A percentile compares a stretch with the other conserved stretches of the same genome.
phyloP scores from a whole-genome alignment of 2,888 invertebrate genomes.

The Hirtodrosophila alboralis region DNA sequence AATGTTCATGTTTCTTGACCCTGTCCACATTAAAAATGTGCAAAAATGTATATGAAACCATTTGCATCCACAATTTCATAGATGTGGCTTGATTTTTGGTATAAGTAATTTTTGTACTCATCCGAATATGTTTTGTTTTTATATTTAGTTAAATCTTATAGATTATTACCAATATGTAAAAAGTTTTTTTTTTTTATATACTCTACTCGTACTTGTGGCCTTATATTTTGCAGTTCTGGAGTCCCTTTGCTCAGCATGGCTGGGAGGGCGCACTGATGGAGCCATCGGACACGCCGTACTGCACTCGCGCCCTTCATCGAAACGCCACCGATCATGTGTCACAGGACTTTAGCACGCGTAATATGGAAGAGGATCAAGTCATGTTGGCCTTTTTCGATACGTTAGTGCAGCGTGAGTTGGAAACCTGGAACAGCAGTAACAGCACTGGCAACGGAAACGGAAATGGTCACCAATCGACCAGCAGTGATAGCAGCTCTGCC shows the following conservation, averaged over 20 bases:
- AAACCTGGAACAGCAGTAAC: slow-evolving; percentile 89
- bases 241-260: slow-evolving; percentile 88
- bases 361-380: slow-evolving; percentile 94
- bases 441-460: slow-evolving; percentile 23
- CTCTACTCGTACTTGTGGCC: no score
- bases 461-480: slow-evolving; percentile 19
- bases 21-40: no score
- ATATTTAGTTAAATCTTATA: no score
- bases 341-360: slow-evolving; percentile 95
- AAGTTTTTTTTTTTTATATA: no score
- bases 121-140: no score
- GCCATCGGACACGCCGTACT: slow-evolving; percentile 85
- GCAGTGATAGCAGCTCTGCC: slow-evolving; percentile 35
- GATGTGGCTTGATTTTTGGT: no score
- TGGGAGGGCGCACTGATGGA: slow-evolving; percentile 87
- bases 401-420: slow-evolving; percentile 94
- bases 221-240: slow-evolving; percentile 88
- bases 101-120: no score
- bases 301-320: slow-evolving; percentile 90
- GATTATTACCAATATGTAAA: no score
- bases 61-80: no score
- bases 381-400: slow-evolving; percentile 99
- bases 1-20: no score
- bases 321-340: slow-evolving; percentile 86
- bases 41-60: no score